Evolutionary conservation across 2,113 vertebrate species (phyloP).

Genomic region (Desmodus rotundus): DNA sequence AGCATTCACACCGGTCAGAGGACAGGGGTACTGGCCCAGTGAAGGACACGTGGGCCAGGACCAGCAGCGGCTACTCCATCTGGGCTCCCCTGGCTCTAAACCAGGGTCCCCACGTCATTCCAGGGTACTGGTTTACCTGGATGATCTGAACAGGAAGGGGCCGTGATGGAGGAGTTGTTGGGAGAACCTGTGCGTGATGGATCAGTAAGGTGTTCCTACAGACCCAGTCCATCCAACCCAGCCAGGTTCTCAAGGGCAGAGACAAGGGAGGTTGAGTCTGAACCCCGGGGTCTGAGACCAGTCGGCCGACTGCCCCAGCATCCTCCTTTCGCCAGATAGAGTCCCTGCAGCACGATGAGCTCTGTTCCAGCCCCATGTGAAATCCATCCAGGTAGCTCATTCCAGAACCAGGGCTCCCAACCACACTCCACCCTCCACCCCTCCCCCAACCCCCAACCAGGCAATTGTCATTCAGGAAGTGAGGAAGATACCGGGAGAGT

Average conservation of each 20-base stretch:
- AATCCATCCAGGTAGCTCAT: neutral
- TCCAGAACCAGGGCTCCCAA: neutral
- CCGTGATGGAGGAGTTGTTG: neutral
- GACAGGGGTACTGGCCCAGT: neutral
- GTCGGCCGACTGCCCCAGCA: accelerated
- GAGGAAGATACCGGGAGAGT: neutral
- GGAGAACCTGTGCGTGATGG: neutral
- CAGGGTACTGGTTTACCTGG: neutral
- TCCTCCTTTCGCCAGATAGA: no score
- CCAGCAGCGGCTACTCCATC: neutral
- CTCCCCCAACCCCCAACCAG: neutral
- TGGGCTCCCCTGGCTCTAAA: neutral
- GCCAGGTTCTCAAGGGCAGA: neutral
- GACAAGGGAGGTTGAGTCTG: neutral
- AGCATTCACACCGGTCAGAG: no score
- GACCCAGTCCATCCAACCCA: neutral
- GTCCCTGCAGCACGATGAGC: neutral
- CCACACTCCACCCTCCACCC: no score
- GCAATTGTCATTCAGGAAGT: neutral
- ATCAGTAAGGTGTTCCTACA: no score
- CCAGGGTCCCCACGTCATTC: accelerated
- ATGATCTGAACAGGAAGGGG: neutral
- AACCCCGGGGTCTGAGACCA: neutral
- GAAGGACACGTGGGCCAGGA: neutral
- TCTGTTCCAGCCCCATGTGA: neutral